Conservation (phyloP, 2,113 vertebrate species). For the Drymodes brunneopygia region DNA sequence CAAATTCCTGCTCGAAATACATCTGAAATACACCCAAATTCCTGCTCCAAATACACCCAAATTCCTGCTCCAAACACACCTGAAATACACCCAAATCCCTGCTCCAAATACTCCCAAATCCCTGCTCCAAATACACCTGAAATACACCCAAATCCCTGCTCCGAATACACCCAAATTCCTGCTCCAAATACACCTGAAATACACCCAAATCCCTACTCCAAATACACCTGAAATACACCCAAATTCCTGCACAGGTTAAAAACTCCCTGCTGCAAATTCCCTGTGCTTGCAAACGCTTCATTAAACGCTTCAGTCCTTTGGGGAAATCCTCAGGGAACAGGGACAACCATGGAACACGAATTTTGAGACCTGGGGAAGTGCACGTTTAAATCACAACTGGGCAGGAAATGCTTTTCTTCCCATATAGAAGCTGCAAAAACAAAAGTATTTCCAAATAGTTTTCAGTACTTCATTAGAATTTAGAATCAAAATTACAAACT, state of each 20-base stretch:
- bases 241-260: background rate
- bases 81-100: too few relatives aligned
- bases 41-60: too few relatives aligned
- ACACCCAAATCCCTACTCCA: too few relatives aligned
- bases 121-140: too few relatives aligned
- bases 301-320: background rate
- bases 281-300: background rate
- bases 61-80: too few relatives aligned
- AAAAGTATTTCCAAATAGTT: background rate
- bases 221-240: too few relatives aligned
- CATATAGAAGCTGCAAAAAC: background rate
- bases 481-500: background rate
- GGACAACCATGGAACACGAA: accelerated
- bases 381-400: background rate
- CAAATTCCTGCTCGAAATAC: too few relatives aligned
- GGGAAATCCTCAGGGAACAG: background rate
- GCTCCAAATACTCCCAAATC: too few relatives aligned
- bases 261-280: background rate
- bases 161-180: too few relatives aligned
- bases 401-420: background rate
- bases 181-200: too few relatives aligned
- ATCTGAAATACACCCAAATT: too few relatives aligned
- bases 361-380: background rate
- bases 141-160: too few relatives aligned
- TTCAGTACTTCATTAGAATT: background rate